Percentiles rank a stretch among this genome's conserved stretches.
Conservation (phyloP, 2,797 vertebrate species). For the Chiroxiphia lanceolata region DNA sequence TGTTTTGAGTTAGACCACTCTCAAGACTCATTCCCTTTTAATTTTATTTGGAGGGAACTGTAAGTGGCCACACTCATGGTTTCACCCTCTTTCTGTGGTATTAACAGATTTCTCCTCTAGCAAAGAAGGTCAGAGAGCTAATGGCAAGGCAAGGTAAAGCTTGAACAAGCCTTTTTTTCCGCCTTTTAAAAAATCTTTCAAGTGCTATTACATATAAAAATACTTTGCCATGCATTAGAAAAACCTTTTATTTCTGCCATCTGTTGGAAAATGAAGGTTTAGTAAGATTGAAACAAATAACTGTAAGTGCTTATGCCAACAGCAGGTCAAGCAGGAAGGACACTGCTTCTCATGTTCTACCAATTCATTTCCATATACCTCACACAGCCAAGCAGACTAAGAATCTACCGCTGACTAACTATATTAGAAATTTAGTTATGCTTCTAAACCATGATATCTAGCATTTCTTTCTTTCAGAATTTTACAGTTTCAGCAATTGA, state of each 20-base stretch:
- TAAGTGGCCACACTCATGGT: neutral
- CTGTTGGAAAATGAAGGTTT: neutral
- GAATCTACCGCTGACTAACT: neutral
- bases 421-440: neutral
- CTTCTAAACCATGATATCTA: neutral
- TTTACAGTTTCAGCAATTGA: neutral
- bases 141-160: neutral
- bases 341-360: neutral
- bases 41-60: neutral
- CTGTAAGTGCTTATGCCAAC: neutral
- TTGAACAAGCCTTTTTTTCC: neutral
- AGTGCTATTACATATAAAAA: neutral
- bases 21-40: neutral
- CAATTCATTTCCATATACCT: neutral
- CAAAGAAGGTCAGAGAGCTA: neutral
- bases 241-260: neutral
- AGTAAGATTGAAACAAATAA: neutral
- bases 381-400: neutral
- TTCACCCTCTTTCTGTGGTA: neutral
- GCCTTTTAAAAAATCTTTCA: neutral
- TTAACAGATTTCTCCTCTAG: neutral
- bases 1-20: neutral
- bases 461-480: neutral
- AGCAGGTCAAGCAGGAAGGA: neutral
- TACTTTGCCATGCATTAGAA: neutral